Evolutionary conservation across 2,797 vertebrate species (phyloP), one percentile per base, ranked within the genome.

Genomic region (Sebastiscus albofasciatus): DNA sequence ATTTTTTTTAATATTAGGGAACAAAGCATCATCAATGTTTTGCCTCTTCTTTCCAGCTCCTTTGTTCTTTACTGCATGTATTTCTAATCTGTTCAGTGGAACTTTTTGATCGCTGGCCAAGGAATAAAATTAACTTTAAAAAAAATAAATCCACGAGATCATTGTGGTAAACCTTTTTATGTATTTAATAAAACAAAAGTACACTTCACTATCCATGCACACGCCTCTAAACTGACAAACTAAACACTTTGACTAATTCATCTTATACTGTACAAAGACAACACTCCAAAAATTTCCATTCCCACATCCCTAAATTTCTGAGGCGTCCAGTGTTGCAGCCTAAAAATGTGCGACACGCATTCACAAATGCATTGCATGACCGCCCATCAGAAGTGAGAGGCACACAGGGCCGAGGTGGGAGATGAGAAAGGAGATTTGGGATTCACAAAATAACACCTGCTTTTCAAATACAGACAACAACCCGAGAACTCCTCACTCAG

Each of bases 361-460:
- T 89, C 67, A 61, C 65, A 85, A 79, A 84, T 82, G 77, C 74
- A 31, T 60, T 34, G 73, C 72, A 75, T 77, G 88, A 74, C 80
- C 70, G 34, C 72, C 74, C 68, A 77, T 91, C 86, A 86, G 76
- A 90, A 66, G 82, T 83, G 84, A 83, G 67, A 91, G 68, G 87
- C 87, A 79, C 85, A 74, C 26, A 56, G 81, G 79, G 77, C 49
- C 31, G 24, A 90, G 89, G 92, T 90, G 90, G 82, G 82, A 93
- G 87, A 94, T 94, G 93, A 94, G 93, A 86, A 83, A 55, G 68
- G 92, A 93, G 93, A 91, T 91, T 93, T 93, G 93, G 93, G 94
- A 94, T 87, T 93, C 68, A 42, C 86, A 89, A 93, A 92, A 86
- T 83, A 93, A 94, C 94, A 95, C 92, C 91, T 91, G 87, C 80